Evolutionary conservation across 2,797 vertebrate genomes (phyloP), one percentile per base, ranked within the genome.

Genomic region (Arnoldichthys spilopterus): DNA sequence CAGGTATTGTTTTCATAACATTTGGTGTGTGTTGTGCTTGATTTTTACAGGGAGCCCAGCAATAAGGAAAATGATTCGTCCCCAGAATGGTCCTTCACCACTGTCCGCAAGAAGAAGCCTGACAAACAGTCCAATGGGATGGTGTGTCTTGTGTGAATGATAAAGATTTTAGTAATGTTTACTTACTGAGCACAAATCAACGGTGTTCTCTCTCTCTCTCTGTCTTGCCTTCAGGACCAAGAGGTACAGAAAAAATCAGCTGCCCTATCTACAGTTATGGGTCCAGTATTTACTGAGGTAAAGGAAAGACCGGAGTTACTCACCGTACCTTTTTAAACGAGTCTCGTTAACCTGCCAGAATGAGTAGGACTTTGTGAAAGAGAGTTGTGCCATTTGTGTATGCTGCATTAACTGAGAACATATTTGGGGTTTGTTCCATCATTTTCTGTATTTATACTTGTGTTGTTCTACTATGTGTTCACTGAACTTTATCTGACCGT

Each of bases 61-160:
- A 93, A 90, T 87, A 94, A 91, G 70, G 93, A 95, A 67, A 94
- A 91, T 45, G 92, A 92, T 70, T 66, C 51, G 0, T 91, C 92
- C 82, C 94, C 94, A 2, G 94, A 95, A 79, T 96, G 95, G 94
- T 94, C 92, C 81, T 96, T 96, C 82, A 95, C 95, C 47, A 95
- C 94, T 0, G 94, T 96, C 72, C 89, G 94, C 43, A 96, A 95
- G 92, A 95, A 95, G 83, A 86, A 85, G n/a, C 92, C 94, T 0
- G 94, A 95, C 20, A 95, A 94, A 82, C 87, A 94, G 40, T 92
- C 93, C 86, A 96, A 95, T 16, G 95, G 94, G 59, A 91, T 91
- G 59, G 83, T 81, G 43, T 12, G 73, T 76, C 69, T 15, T 53
- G 70, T 47, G 20, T 40, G 32, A 6, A 28, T 28, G 56, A 12